A percentile compares a stretch with the other conserved stretches of the same genome.
These are phyloP conservation scores for Alaudala cheleensis DNA, from an alignment of 2,113 vertebrate genomes.

Conservation along the genomic window DNA sequence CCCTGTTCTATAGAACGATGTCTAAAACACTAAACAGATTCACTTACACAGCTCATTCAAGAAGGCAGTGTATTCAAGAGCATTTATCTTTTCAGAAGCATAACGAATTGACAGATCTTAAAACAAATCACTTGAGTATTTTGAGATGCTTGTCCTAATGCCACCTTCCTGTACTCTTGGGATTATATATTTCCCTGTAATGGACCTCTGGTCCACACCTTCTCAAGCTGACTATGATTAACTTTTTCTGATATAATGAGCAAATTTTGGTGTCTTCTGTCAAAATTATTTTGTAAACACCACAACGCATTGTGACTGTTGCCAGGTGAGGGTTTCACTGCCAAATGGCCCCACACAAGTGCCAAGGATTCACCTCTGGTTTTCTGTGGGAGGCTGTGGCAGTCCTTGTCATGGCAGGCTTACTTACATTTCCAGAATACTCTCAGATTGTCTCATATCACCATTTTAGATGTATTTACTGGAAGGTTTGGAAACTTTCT, in stretches of 20 bases:
- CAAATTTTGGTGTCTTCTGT: neutral
- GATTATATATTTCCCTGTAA: neutral
- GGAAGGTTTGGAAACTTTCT: neutral
- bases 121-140: neutral
- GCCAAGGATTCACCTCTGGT: neutral
- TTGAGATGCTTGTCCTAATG: neutral
- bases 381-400: neutral
- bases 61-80: neutral
- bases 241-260: neutral
- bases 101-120: neutral
- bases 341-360: rapidly evolving
- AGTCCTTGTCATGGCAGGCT: neutral
- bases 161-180: neutral
- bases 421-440: neutral
- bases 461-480: neutral
- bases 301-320: rapidly evolving
- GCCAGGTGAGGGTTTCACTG: neutral
- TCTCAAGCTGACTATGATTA: neutral
- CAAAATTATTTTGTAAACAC: neutral
- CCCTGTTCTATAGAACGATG: neutral
- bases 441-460: neutral
- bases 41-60: neutral
- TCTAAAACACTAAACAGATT: neutral
- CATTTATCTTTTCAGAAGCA: neutral
- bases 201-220: neutral